A percentile compares a stretch with the other conserved stretches of the same genome.
Conservation (phyloP, 2,888 invertebrate species). For the Coleophora deauratella region DNA sequence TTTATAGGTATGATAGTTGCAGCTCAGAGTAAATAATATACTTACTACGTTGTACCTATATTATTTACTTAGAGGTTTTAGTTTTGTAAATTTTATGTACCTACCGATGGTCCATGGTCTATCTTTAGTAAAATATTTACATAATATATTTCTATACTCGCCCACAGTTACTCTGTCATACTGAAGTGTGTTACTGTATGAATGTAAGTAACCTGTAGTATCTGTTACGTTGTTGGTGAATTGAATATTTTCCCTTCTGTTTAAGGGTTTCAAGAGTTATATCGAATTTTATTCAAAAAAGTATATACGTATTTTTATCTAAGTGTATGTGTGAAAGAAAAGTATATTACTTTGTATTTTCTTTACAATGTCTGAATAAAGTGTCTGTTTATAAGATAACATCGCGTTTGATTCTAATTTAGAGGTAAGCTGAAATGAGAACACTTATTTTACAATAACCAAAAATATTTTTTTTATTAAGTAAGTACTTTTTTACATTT, state of each 20-base stretch:
- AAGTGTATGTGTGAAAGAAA: constrained; percentile 53
- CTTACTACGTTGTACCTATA: too few species aligned
- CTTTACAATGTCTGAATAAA: constrained; percentile 70
- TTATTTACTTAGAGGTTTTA: too few species aligned
- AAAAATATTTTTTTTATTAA: constrained; percentile 27
- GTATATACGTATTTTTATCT: constrained; percentile 64
- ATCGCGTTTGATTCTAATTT: constrained; percentile 29
- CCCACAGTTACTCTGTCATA: constrained; percentile 36
- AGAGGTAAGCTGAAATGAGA: not conserved
- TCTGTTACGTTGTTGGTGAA: constrained; percentile 16
- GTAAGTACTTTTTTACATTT: constrained; percentile 34
- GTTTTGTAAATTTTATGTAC: constrained; percentile 15
- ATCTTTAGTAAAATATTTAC: constrained; percentile 9
- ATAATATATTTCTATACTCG: constrained; percentile 16
- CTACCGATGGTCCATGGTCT: constrained; percentile 3
- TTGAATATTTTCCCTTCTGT: constrained; percentile 28
- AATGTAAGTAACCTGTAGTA: constrained; percentile 28
- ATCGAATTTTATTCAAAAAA: constrained; percentile 61
- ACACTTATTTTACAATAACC: constrained; percentile 29
- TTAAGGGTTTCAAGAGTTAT: constrained; percentile 27
- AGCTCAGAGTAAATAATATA: too few species aligned
- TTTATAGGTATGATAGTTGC: too few species aligned
- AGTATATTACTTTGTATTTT: constrained; percentile 63
- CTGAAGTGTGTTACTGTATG: constrained; percentile 23
- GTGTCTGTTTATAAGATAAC: constrained; percentile 56